Percentiles rank a stretch among this genome's conserved stretches.
phyloP scores from a whole-genome alignment of 2,797 vertebrate species.

The Acridotheres tristis region DNA sequence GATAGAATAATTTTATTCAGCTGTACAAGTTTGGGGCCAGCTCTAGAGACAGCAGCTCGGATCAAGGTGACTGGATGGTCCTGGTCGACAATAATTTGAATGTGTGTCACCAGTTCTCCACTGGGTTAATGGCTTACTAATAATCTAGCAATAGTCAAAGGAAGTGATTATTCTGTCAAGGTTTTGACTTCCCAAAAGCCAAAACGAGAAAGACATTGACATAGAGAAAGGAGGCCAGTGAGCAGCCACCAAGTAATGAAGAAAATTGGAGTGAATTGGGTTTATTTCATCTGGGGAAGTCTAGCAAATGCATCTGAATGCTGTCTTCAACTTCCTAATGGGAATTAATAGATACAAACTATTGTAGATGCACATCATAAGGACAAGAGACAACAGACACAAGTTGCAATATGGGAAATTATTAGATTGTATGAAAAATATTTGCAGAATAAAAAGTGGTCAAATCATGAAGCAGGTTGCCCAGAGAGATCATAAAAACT shows the following conservation, averaged over 20 bases:
- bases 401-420: background rate
- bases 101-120: background rate
- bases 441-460: background rate
- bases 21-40: background rate
- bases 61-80: background rate
- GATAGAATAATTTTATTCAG: background rate
- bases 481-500: background rate
- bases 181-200: background rate
- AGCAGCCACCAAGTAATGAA: background rate
- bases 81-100: background rate
- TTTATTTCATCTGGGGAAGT: background rate
- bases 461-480: background rate
- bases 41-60: background rate
- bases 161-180: background rate
- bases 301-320: background rate
- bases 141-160: background rate
- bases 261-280: background rate
- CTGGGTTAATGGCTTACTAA: background rate
- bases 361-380: background rate
- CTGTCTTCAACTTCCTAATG: background rate
- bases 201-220: background rate
- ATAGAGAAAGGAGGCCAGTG: background rate
- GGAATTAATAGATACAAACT: background rate
- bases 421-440: background rate
- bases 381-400: background rate